Evolutionary conservation across 2,113 vertebrate species (phyloP).

Genomic region (Amblyopsis rosae): DNA sequence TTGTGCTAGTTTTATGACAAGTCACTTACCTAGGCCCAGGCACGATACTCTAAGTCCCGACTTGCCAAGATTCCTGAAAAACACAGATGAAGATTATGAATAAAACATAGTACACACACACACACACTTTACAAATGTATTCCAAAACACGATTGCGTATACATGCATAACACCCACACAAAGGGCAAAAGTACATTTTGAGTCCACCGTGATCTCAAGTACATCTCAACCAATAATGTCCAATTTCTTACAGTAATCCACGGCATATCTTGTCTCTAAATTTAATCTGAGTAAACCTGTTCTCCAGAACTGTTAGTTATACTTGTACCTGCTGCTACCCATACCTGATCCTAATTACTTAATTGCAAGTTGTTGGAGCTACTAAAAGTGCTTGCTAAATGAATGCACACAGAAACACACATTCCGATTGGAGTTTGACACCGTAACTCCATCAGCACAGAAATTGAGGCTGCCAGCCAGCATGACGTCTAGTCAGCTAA

Average conservation of each 20-base stretch:
- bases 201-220: too few species aligned
- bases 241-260: too few species aligned
- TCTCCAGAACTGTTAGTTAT: neutral
- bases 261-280: too few species aligned
- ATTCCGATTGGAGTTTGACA: neutral
- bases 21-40: conserved; percentile 89
- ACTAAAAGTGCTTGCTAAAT: too few species aligned
- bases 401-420: neutral
- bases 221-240: too few species aligned
- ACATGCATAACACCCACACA: conserved; percentile 1
- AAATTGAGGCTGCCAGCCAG: neutral
- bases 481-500: neutral
- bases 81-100: conserved; percentile 6
- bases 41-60: conserved; percentile 93
- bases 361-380: neutral
- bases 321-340: neutral
- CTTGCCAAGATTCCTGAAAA: conserved; percentile 92
- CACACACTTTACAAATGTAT: neutral
- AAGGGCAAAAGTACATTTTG: too few species aligned
- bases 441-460: neutral
- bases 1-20: neutral
- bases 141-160: neutral
- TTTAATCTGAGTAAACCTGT: too few species aligned
- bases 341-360: neutral
- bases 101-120: neutral